Evolutionary conservation across 2,113 vertebrate genomes (phyloP).

Genomic region (Oenanthe melanoleuca): DNA sequence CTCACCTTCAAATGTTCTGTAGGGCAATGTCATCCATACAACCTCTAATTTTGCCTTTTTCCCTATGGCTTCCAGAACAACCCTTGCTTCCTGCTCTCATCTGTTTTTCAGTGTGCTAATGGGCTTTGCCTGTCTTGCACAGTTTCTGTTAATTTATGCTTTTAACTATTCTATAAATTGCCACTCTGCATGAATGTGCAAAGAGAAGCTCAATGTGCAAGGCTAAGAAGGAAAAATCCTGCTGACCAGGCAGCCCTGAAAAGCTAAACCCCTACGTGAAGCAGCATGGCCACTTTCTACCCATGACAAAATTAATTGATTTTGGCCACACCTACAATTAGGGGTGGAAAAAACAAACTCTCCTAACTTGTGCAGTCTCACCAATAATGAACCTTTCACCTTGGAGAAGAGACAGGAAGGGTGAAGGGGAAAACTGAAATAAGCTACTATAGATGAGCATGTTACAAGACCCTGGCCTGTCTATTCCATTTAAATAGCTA

Average conservation of each 20-base stretch:
- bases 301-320: background rate
- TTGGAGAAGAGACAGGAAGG: background rate
- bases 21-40: background rate
- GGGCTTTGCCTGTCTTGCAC: background rate
- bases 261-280: background rate
- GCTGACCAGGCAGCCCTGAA: background rate
- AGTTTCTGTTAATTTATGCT: background rate
- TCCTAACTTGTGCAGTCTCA: background rate
- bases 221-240: background rate
- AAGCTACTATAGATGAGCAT: background rate
- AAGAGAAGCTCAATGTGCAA: background rate
- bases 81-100: background rate
- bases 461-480: background rate
- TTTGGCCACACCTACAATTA: background rate
- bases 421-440: background rate
- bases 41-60: background rate
- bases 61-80: slow-evolving; percentile 5
- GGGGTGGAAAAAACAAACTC: background rate
- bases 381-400: background rate
- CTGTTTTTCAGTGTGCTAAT: background rate
- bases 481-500: background rate
- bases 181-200: background rate
- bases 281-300: background rate
- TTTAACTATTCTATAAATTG: background rate
- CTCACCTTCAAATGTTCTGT: slow-evolving; percentile 29